These are phyloP conservation scores for Otocyon megalotis DNA, from an alignment of 2,113 vertebrate species.

Conservation along the genomic window DNA sequence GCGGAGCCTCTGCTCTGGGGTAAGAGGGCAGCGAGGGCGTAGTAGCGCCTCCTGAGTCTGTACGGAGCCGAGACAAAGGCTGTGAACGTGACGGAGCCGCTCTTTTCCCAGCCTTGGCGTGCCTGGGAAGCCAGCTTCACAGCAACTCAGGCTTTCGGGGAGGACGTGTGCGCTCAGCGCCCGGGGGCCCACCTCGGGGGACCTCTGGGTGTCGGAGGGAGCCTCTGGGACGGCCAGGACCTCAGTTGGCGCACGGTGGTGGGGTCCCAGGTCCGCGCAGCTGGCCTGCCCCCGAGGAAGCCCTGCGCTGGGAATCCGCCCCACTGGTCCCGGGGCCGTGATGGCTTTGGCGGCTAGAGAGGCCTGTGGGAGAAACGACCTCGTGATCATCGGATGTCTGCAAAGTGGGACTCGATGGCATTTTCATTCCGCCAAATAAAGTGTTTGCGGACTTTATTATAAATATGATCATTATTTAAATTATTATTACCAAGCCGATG, in stretches of 20 bases:
- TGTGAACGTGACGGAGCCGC: neutral
- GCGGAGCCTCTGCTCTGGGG: neutral
- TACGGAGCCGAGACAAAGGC: neutral
- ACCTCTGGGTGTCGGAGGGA: too few relatives aligned
- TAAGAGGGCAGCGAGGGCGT: neutral
- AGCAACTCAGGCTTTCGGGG: too few relatives aligned
- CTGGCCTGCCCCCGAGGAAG: neutral
- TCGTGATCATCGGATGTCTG: neutral
- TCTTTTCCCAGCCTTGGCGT: neutral
- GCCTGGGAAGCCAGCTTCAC: too few relatives aligned
- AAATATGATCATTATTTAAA: too few relatives aligned
- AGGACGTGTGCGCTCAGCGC: too few relatives aligned
- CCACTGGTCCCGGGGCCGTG: too few relatives aligned
- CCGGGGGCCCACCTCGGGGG: too few relatives aligned
- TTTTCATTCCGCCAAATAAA: neutral
- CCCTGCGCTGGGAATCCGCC: neutral
- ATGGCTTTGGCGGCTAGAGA: too few relatives aligned
- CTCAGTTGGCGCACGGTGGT: too few relatives aligned
- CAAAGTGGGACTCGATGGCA: neutral
- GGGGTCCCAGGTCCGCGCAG: too few relatives aligned
- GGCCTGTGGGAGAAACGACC: neutral
- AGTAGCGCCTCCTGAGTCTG: neutral
- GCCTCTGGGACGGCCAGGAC: too few relatives aligned
- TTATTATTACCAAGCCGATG: neutral
- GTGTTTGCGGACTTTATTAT: neutral